A percentile compares a stretch with the other conserved stretches of the same genome.
These are phyloP conservation scores for Pelagia noctiluca DNA, from an alignment of 30 jellyfish, hydroid and myxozoan species.

Conservation along the genomic window DNA sequence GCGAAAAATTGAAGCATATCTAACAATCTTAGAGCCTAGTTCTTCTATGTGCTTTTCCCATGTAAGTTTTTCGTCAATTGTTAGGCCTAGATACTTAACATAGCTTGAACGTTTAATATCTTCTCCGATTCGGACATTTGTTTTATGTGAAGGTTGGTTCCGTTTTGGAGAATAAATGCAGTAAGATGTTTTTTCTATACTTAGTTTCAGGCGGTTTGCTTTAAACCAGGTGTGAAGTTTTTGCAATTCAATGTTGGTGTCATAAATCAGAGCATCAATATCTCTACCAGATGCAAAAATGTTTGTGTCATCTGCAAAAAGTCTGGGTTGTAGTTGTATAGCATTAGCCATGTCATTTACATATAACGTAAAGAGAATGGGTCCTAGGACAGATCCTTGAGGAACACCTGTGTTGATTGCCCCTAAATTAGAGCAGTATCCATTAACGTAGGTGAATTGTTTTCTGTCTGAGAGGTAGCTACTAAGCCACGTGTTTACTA, in stretches of 20 bases:
- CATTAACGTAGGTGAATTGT: not conserved
- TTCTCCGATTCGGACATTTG: not conserved
- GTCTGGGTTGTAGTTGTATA: not conserved
- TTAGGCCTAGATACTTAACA: not conserved
- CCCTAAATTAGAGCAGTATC: not conserved
- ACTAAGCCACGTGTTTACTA: not conserved
- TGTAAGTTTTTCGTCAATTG: not conserved
- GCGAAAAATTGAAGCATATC: not conserved
- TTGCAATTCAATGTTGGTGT: not conserved
- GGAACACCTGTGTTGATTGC: not conserved
- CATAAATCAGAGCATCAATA: not conserved
- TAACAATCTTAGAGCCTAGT: not conserved
- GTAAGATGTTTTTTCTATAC: not conserved
- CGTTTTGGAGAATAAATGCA: not conserved
- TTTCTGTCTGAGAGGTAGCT: not conserved
- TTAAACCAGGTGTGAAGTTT: not conserved
- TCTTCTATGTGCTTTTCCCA: slow-evolving; percentile 1
- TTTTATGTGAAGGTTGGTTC: not conserved
- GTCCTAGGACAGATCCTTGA: not conserved
- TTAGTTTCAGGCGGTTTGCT: not conserved
- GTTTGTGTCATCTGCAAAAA: not conserved
- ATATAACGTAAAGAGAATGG: not conserved
- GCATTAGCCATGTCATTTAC: slow-evolving; percentile 2
- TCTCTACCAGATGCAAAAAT: not conserved
- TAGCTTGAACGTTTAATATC: not conserved